Percentiles rank a stretch among this genome's conserved stretches.
Evolutionary conservation across 2,888 invertebrate species (phyloP).

Genomic region (Protonemura montana): DNA sequence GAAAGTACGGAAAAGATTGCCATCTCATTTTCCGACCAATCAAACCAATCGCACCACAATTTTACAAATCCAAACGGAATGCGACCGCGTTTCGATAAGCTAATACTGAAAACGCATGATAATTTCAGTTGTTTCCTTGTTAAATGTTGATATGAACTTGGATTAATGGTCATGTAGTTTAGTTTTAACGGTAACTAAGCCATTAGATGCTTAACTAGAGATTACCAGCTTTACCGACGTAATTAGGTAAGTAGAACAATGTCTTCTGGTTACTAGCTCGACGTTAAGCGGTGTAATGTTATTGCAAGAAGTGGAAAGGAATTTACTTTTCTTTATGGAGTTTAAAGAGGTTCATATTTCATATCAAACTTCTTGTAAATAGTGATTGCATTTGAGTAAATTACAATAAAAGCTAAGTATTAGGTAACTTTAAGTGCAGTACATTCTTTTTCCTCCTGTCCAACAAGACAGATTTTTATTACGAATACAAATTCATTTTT

Average conservation of each 20-base stretch:
- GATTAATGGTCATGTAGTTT: not conserved
- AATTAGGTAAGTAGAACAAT: not conserved
- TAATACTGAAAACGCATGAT: not conserved
- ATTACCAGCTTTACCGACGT: not conserved
- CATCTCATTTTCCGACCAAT: too few relatives aligned
- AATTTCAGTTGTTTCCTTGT: not conserved
- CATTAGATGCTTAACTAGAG: constrained; percentile 28
- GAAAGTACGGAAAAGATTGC: too few relatives aligned
- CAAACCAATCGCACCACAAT: too few relatives aligned
- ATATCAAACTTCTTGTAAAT: too few relatives aligned
- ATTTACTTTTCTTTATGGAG: not conserved
- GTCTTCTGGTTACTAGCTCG: not conserved
- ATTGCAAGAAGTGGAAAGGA: not conserved
- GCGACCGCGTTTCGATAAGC: not conserved
- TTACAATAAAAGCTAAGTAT: too few relatives aligned
- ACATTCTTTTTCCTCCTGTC: too few relatives aligned
- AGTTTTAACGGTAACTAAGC: constrained; percentile 8
- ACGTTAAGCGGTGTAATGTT: not conserved
- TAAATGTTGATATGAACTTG: not conserved
- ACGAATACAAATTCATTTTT: too few relatives aligned
- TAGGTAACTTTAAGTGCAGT: too few relatives aligned
- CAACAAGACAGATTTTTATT: too few relatives aligned
- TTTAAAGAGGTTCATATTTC: not conserved
- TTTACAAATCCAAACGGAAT: not conserved
- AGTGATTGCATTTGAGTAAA: too few relatives aligned